These are phyloP conservation scores for Drosophila demipolita DNA, from an alignment of 2,888 invertebrate genomes.

Conservation along the genomic window DNA sequence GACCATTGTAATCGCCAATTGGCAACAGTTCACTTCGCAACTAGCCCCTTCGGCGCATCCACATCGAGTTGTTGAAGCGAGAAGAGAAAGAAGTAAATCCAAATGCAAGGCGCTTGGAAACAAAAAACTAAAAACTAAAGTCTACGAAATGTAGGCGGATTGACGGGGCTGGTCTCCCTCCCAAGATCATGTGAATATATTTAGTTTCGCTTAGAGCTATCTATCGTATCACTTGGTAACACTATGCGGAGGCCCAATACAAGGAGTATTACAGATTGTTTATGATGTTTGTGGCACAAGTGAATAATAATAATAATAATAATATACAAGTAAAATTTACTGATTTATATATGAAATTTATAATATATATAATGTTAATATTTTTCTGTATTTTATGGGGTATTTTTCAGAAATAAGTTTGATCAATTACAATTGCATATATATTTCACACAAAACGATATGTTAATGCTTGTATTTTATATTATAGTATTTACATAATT, in stretches of 20 bases:
- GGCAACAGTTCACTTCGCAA: constrained; percentile 47
- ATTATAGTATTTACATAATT: not conserved
- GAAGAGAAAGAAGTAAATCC: constrained; percentile 18
- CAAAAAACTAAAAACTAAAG: constrained; percentile 15
- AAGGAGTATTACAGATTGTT: not conserved
- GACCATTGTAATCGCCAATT: constrained; percentile 50
- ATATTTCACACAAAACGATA: no score
- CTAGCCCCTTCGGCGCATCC: constrained; percentile 32
- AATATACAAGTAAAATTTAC: not conserved
- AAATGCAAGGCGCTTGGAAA: constrained; percentile 5
- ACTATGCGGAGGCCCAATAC: not conserved
- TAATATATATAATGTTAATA: not conserved
- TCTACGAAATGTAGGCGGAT: constrained; percentile 10
- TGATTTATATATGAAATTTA: not conserved
- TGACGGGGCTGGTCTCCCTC: constrained; percentile 12
- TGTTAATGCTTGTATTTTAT: not conserved
- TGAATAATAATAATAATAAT: not conserved
- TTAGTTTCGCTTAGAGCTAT: constrained; percentile 12
- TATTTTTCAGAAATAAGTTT: not conserved
- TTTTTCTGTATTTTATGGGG: not conserved
- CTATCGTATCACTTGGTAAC: not conserved
- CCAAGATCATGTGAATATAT: constrained; percentile 29
- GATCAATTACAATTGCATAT: not conserved
- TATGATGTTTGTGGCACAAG: constrained; percentile 14
- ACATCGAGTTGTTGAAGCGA: constrained; percentile 22